Evolutionary conservation across 2,113 vertebrate genomes (phyloP).

Genomic region (Natator depressus): DNA sequence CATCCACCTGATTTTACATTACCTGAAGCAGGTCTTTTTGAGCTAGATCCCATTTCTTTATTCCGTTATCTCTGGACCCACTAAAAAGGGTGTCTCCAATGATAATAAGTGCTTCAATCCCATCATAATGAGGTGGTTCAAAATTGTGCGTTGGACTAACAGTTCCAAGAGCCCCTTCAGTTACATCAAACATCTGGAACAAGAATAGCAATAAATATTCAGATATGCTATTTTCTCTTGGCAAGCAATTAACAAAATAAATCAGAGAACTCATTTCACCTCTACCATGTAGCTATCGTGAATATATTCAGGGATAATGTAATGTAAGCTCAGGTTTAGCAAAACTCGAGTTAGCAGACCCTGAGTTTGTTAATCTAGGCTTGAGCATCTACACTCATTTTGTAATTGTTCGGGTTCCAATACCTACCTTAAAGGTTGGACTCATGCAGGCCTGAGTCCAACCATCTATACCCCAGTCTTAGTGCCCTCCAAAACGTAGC

Average conservation of each 20-base stretch:
- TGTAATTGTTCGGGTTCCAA: not conserved
- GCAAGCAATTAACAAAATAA: not conserved
- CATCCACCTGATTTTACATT: not conserved
- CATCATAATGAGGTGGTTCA: constrained; percentile 92
- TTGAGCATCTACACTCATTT: not conserved
- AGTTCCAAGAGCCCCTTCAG: constrained; percentile 92
- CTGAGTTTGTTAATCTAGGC: not conserved
- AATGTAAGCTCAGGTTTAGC: not conserved
- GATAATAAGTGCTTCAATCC: constrained; percentile 89
- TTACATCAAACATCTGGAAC: constrained; percentile 94
- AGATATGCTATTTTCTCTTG: not conserved
- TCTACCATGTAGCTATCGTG: not conserved
- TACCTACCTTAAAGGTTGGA: not conserved
- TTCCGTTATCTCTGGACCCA: constrained; percentile 91
- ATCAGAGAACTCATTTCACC: not conserved
- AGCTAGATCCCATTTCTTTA: constrained; percentile 95
- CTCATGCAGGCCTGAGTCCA: not conserved
- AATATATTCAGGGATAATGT: not conserved
- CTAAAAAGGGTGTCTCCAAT: constrained; percentile 90
- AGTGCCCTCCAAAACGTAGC: not conserved
- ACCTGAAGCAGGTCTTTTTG: constrained; percentile 92
- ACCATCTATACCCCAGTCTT: not conserved
- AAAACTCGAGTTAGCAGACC: not conserved
- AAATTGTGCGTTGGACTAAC: constrained; percentile 88
- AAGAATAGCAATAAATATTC: not conserved